Percentiles rank a stretch among this genome's conserved stretches.
Evolutionary conservation across 2,797 vertebrate genomes (phyloP).

Genomic region (Spatula versicolor): DNA sequence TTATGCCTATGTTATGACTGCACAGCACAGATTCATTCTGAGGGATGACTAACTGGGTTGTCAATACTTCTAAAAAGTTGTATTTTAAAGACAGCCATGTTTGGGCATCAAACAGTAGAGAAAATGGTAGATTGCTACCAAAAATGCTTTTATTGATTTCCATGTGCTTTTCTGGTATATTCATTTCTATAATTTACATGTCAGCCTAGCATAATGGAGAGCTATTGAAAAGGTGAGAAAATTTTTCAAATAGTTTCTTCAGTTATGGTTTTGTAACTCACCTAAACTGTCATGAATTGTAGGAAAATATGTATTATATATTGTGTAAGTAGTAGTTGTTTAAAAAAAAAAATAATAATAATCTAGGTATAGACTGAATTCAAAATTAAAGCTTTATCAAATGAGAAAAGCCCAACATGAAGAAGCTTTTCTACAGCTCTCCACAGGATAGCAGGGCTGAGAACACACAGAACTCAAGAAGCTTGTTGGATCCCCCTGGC

Average conservation of each 20-base stretch:
- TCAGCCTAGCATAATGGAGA: neutral
- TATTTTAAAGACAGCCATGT: neutral
- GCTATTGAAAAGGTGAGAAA: neutral
- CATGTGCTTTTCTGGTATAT: neutral
- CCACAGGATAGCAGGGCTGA: neutral
- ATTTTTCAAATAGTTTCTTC: neutral
- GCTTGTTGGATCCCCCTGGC: neutral
- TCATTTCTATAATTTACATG: neutral
- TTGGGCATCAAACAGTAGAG: neutral
- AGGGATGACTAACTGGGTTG: neutral
- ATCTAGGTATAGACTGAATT: neutral
- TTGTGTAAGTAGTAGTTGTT: neutral
- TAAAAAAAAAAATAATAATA: neutral
- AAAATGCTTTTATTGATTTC: neutral
- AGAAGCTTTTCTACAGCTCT: neutral
- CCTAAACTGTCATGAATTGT: neutral
- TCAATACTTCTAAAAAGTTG: neutral
- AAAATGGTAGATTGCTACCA: neutral
- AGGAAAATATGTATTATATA: neutral
- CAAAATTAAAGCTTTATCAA: constrained; percentile 3
- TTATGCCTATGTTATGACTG: neutral
- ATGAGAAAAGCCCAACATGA: neutral
- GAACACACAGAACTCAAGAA: neutral
- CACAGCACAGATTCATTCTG: neutral
- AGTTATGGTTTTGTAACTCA: neutral